phyloP scores from a whole-genome alignment of 2,888 invertebrate species.

The Polia nebulosa region DNA sequence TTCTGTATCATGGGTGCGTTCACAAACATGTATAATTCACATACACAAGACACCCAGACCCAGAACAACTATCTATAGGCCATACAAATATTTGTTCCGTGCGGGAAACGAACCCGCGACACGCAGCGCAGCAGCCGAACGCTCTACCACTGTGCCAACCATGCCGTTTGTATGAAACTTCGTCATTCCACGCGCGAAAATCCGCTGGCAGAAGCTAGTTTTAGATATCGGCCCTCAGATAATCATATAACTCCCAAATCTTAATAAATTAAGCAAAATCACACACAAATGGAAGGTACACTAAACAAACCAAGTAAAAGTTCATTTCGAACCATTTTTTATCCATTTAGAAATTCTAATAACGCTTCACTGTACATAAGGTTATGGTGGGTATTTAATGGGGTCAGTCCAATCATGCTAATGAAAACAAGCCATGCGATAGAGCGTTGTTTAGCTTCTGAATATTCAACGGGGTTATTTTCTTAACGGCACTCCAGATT shows the following conservation, averaged over 20 bases:
- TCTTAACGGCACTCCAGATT: conserved; percentile 86
- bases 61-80: too few relatives aligned
- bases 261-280: not conserved
- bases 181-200: too few relatives aligned
- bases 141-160: too few relatives aligned
- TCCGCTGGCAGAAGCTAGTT: too few relatives aligned
- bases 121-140: too few relatives aligned
- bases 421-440: conserved; percentile 89
- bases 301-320: conserved; percentile 33
- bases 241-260: not conserved
- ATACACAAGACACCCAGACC: too few relatives aligned
- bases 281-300: not conserved
- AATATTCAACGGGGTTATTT: conserved; percentile 88
- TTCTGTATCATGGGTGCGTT: too few relatives aligned
- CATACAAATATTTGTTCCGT: too few relatives aligned
- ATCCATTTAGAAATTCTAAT: conserved; percentile 69
- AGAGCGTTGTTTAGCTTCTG: conserved; percentile 80
- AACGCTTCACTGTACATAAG: conserved; percentile 67
- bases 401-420: conserved; percentile 89
- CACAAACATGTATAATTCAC: too few relatives aligned
- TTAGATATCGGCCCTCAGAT: too few relatives aligned
- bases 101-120: too few relatives aligned
- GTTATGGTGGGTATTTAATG: conserved; percentile 77
- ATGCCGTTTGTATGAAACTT: too few relatives aligned
- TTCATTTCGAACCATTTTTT: conserved; percentile 54